Evolutionary conservation across 2,888 invertebrate genomes (phyloP).

Genomic region (Scaptomyza parva): DNA sequence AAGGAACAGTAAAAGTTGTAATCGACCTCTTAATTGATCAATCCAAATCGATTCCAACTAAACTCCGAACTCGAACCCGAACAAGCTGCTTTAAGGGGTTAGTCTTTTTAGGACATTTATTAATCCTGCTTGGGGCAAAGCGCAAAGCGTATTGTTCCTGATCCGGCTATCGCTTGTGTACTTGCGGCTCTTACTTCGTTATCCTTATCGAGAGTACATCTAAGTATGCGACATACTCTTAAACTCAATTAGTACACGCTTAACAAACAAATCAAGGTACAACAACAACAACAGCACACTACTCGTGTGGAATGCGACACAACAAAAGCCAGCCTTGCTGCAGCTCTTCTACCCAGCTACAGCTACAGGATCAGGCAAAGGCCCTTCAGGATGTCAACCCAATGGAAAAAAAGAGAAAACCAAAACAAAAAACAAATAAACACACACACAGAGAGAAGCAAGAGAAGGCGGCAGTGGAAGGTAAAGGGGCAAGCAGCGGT

Average conservation of each 20-base stretch:
- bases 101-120: neutral
- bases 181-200: constrained; percentile 41
- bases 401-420: constrained; percentile 30
- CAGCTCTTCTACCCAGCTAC: constrained; percentile 8
- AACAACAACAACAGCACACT: constrained; percentile 20
- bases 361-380: constrained; percentile 24
- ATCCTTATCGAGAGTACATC: constrained; percentile 55
- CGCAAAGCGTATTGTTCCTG: constrained; percentile 12
- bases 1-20: neutral
- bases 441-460: neutral
- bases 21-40: neutral
- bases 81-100: too few relatives aligned
- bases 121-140: neutral
- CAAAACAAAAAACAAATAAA: constrained; percentile 5
- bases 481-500: constrained; percentile 4
- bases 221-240: constrained; percentile 49
- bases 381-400: constrained; percentile 72
- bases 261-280: constrained; percentile 60
- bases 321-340: constrained; percentile 41
- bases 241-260: constrained; percentile 77
- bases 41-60: neutral
- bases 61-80: too few relatives aligned
- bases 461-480: constrained; percentile 1
- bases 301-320: constrained; percentile 18
- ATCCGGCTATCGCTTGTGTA: neutral